A percentile compares a stretch with the other conserved stretches of the same genome.
Evolutionary conservation across 2,888 invertebrate genomes (phyloP).

Genomic region (Watsonalla binaria): DNA sequence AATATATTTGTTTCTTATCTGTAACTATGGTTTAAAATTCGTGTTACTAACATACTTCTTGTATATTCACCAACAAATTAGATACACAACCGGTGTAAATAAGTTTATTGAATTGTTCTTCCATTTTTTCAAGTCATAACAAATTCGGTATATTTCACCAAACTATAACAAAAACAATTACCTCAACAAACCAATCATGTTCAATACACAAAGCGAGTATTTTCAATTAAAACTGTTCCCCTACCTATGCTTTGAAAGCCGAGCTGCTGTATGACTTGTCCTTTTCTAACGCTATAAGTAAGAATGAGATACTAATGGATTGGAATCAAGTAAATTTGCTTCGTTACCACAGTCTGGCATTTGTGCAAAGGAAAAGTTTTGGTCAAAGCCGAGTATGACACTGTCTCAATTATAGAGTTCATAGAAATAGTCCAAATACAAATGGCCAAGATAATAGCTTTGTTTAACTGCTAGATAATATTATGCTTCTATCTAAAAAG

Average conservation of each 20-base stretch:
- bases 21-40: no score
- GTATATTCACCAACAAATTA: no score
- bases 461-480: conserved; percentile 17
- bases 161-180: conserved; percentile 27
- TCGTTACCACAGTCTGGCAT: conserved; percentile 13
- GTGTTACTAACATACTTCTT: no score
- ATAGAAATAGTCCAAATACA: conserved; percentile 16
- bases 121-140: no score
- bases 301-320: conserved; percentile 8
- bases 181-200: conserved; percentile 35
- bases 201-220: conserved; percentile 22
- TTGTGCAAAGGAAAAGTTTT: conserved; percentile 36
- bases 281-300: conserved; percentile 11
- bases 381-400: conserved; percentile 31
- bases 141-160: conserved; percentile 2
- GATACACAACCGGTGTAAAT: no score
- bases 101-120: no score
- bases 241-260: conserved; percentile 3
- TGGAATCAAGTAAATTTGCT: conserved; percentile 27
- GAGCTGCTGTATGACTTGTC: conserved; percentile 5
- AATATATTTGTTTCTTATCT: no score
- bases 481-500: no score
- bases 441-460: conserved; percentile 21
- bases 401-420: conserved; percentile 35
- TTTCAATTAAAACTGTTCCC: conserved; percentile 29